Conservation (phyloP, 2,888 invertebrate genomes). For the Sthenelais limicola region DNA sequence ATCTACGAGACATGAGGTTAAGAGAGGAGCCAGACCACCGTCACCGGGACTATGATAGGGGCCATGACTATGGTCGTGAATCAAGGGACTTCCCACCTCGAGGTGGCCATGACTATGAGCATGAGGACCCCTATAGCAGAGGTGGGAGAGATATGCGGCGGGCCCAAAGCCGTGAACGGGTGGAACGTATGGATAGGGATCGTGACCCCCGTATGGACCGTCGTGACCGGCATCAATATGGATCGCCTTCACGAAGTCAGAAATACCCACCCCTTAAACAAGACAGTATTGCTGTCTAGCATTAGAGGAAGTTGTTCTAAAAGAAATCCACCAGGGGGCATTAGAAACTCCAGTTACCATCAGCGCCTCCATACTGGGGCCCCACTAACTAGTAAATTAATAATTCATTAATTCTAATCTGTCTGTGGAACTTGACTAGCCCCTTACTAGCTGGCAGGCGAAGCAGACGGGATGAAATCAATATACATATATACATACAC, state of each 20-base stretch:
- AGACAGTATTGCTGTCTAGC: constrained; percentile 65
- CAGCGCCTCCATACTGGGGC: not conserved
- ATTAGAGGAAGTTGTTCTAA: not conserved
- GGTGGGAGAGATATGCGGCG: constrained; percentile 9
- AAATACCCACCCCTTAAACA: constrained; percentile 58
- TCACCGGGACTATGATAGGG: constrained; percentile 25
- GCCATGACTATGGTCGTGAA: constrained; percentile 27
- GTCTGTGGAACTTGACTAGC: no score
- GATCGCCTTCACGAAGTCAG: constrained; percentile 24
- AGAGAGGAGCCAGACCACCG: constrained; percentile 26
- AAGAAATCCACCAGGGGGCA: constrained; percentile 13
- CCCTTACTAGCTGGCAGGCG: constrained; percentile 20
- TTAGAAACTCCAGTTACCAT: constrained; percentile 8
- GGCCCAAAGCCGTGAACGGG: constrained; percentile 21
- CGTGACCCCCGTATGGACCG: constrained; percentile 30
- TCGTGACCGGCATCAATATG: constrained; percentile 27
- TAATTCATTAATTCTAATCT: no score
- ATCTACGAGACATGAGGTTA: constrained; percentile 22
- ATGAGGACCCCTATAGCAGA: constrained; percentile 24
- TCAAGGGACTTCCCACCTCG: constrained; percentile 18
- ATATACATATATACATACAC: constrained; percentile 38
- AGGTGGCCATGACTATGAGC: constrained; percentile 11
- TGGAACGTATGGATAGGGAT: constrained; percentile 37
- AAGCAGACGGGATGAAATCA: constrained; percentile 14
- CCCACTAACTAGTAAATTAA: no score